These are phyloP conservation scores for Temnothorax longispinosus DNA, from an alignment of 1,140 invertebrate genomes.

Conservation along the genomic window DNA sequence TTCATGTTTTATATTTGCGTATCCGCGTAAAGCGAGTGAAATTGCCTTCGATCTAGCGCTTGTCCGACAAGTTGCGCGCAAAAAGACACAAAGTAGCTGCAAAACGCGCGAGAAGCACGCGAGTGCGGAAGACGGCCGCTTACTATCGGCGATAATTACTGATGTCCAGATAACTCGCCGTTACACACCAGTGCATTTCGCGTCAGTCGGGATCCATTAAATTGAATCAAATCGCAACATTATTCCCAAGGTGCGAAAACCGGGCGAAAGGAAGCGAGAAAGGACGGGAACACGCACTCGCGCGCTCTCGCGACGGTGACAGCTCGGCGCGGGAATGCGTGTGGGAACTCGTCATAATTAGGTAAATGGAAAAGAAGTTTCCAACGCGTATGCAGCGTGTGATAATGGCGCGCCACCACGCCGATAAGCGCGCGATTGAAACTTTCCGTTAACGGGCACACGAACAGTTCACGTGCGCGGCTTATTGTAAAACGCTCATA, in stretches of 20 bases:
- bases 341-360: conserved; percentile 69
- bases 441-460: conserved; percentile 38
- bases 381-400: background rate
- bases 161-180: conserved; percentile 39
- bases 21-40: conserved; percentile 33
- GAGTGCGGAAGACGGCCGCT: conserved; percentile 41
- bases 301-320: conserved; percentile 10
- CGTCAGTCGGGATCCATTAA: conserved; percentile 69
- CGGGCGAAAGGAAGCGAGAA: conserved; percentile 8
- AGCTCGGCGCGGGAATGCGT: conserved; percentile 16
- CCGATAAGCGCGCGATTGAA: conserved; percentile 58
- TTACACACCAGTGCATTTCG: conserved; percentile 62
- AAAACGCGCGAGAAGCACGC: conserved; percentile 7
- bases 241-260: conserved; percentile 43
- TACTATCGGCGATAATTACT: conserved; percentile 48
- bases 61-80: conserved; percentile 11
- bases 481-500: conserved; percentile 16
- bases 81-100: conserved; percentile 42
- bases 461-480: background rate
- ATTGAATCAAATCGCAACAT: conserved; percentile 74
- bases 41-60: conserved; percentile 41
- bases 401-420: conserved; percentile 35
- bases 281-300: conserved; percentile 14
- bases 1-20: conserved; percentile 39
- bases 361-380: conserved; percentile 50